Conservation (phyloP, 1,140 invertebrate genomes). For the Drosophila gunungcola region DNA sequence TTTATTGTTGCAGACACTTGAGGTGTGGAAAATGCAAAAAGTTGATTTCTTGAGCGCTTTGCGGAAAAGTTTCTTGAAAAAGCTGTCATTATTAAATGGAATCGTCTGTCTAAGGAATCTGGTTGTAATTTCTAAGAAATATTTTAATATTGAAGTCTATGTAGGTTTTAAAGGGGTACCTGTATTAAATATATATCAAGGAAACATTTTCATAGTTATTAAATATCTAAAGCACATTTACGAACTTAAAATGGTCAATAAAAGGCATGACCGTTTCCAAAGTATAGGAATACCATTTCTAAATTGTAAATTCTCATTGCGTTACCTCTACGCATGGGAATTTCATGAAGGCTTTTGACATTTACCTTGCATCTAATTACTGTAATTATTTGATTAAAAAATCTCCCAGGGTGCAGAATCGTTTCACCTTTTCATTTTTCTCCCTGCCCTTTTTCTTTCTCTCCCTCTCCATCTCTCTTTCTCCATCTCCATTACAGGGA, state of each 20-base stretch:
- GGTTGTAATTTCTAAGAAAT: neutral
- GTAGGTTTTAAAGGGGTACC: too few species aligned
- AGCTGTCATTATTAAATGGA: slow-evolving; percentile 52
- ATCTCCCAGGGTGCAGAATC: slow-evolving; percentile 73
- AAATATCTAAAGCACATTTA: too few species aligned
- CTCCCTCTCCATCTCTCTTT: neutral
- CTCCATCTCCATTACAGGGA: slow-evolving; percentile 50
- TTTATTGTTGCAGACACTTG: slow-evolving; percentile 60
- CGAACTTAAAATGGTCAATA: too few species aligned
- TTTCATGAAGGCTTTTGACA: slow-evolving; percentile 37
- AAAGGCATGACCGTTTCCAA: slow-evolving; percentile 3
- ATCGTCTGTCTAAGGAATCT: slow-evolving; percentile 12
- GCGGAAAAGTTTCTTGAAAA: slow-evolving; percentile 31
- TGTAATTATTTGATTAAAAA: slow-evolving; percentile 82
- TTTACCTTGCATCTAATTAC: slow-evolving; percentile 69
- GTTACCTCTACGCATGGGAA: slow-evolving; percentile 53
- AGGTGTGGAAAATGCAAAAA: slow-evolving; percentile 64
- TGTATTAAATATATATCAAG: too few species aligned
- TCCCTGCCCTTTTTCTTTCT: slow-evolving; percentile 14
- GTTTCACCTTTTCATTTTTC: slow-evolving; percentile 33
- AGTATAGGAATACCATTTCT: neutral
- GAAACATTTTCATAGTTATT: too few species aligned
- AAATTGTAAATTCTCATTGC: slow-evolving; percentile 21
- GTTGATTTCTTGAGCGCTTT: slow-evolving; percentile 58
- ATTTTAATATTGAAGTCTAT: neutral